Percentiles rank a stretch among this genome's conserved stretches.
Evolutionary conservation across 2,888 invertebrate genomes (phyloP).

Genomic region (Pachydiplax longipennis): DNA sequence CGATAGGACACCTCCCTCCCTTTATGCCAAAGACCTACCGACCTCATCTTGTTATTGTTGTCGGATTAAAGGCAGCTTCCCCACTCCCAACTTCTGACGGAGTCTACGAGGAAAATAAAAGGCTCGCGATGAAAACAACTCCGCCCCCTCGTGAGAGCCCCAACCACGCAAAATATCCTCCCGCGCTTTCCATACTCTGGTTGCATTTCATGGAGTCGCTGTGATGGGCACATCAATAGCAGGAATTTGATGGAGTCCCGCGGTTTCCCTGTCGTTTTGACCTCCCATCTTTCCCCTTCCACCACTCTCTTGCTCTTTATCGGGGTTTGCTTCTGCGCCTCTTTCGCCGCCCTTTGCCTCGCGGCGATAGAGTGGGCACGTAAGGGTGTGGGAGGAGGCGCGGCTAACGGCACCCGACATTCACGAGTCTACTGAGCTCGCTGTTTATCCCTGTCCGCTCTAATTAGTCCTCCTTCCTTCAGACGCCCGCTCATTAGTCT

Average conservation of each 20-base stretch:
- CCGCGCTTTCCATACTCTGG: constrained; percentile 24
- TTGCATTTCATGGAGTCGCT: constrained; percentile 35
- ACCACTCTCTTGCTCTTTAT: background rate
- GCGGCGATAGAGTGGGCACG: background rate
- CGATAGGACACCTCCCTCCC: background rate
- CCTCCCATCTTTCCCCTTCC: constrained; percentile 5
- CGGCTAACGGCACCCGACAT: background rate
- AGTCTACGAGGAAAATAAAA: background rate
- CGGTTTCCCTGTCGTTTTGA: constrained; percentile 43
- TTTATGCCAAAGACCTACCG: background rate
- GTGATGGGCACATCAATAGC: constrained; percentile 44
- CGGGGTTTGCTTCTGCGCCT: background rate
- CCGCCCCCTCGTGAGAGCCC: background rate
- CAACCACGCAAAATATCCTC: constrained; percentile 17
- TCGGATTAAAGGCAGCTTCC: background rate
- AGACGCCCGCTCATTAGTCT: background rate
- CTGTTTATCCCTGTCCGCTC: background rate
- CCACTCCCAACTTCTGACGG: background rate
- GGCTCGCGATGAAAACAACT: constrained; percentile 21
- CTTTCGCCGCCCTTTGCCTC: background rate
- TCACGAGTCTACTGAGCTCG: background rate
- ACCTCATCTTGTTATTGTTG: constrained; percentile 38
- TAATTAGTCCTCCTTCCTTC: background rate
- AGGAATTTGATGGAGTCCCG: constrained; percentile 37
- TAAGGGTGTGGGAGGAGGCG: background rate